Evolutionary conservation across 2,113 vertebrate species (phyloP), one percentile per base, ranked within the genome.

Genomic region (Platichthys stellatus): DNA sequence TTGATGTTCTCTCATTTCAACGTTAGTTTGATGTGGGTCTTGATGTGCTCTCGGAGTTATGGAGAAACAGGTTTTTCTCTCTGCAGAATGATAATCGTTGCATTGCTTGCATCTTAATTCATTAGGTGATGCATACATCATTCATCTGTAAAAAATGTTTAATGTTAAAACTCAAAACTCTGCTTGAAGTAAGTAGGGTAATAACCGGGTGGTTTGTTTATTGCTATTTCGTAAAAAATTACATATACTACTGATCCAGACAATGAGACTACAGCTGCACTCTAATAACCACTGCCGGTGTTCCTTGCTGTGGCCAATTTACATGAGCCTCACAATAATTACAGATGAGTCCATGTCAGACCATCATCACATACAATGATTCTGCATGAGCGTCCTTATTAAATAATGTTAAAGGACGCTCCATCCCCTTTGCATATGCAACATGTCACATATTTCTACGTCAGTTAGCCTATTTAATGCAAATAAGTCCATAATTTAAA

Each of bases 311-410:
- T 59, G 47, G 81, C 35, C 47, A 74, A 62, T 71, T 72, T 47
- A 63, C 38, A 54, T 49, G 59, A 31, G 49, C 40, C 43, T 71
- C 51, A 57, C 63, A 69, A 54, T 74, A 67, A 74, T 78, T 78
- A 24, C 45, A 83, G 74, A 86, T 65, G 43, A 68, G 31, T 64
- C 63, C 17, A 58, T 24, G 59, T 71, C 72, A 58, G 78, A 73
- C 17, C 18, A 8, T 7, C 24, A 64, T 71, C 66, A 68, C 21
- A 59, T 26, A 63, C 51, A 67, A 74, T 60, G n/a, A 73, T 68
- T 77, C 69, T 28, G n/a, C 62, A 57, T 21, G 64, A 63, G 31
- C 4, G 0, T 28, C 13, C 45, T 68, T 69, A 81, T 81, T 64
- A 67, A 72, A 74, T 45, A 77, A 53, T 56, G 43, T 60, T 9